phyloP scores from a whole-genome alignment of 2,113 vertebrate genomes.

The Carassius auratus region DNA sequence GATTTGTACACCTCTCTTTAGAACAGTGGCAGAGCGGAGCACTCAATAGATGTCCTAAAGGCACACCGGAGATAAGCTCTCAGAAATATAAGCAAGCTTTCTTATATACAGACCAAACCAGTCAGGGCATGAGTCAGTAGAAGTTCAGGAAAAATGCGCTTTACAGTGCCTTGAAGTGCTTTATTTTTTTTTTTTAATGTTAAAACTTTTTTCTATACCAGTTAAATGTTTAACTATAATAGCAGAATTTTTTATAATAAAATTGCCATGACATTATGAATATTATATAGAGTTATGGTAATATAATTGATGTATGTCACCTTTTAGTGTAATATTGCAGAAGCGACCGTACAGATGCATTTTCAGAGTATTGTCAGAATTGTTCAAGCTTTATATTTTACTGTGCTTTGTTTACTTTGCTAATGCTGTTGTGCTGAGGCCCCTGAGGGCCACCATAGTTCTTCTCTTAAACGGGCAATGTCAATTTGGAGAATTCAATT shows the following conservation, averaged over 20 bases:
- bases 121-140: not conserved
- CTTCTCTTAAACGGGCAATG: constrained; percentile 2
- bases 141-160: not conserved
- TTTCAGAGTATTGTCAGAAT: not conserved
- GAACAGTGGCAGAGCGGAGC: constrained; percentile 14
- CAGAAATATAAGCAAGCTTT: constrained; percentile 8
- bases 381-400: not conserved
- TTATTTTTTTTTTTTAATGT: too few species aligned
- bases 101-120: constrained; percentile 5
- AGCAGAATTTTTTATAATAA: too few species aligned
- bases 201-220: too few species aligned
- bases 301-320: too few species aligned
- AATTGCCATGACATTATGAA: too few species aligned
- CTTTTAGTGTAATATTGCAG: not conserved
- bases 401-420: not conserved
- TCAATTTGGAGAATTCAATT: constrained; percentile 29
- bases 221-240: too few species aligned
- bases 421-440: not conserved
- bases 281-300: too few species aligned
- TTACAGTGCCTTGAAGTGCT: too few species aligned
- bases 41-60: constrained; percentile 37
- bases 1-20: constrained; percentile 30
- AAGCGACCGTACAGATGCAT: not conserved
- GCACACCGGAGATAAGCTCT: constrained; percentile 9
- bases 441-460: constrained; percentile 8